Conservation (phyloP, 2,113 vertebrate genomes). For the Scytalopus superciliaris region DNA sequence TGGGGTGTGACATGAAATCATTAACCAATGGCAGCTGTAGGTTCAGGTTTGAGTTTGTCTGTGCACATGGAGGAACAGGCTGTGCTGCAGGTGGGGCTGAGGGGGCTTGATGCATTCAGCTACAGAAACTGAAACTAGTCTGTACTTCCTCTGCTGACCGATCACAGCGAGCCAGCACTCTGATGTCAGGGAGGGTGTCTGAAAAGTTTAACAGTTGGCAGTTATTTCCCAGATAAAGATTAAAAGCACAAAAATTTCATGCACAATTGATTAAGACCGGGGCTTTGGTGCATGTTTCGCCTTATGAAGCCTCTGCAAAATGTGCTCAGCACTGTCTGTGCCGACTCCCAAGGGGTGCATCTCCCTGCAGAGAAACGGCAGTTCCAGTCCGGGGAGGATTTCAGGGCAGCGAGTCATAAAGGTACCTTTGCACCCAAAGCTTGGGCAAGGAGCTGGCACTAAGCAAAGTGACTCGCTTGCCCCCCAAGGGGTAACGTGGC, state of each 20-base stretch:
- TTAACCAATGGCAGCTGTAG: background rate
- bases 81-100: background rate
- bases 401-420: accelerated
- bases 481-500: background rate
- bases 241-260: background rate
- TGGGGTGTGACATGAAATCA: background rate
- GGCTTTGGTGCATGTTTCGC: background rate
- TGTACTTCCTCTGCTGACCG: background rate
- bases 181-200: background rate
- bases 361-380: background rate
- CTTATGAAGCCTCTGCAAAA: background rate
- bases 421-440: background rate
- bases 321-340: background rate
- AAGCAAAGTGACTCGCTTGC: background rate
- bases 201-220: background rate
- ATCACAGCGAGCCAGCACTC: background rate
- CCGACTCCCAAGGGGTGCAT: background rate
- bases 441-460: background rate
- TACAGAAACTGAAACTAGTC: background rate
- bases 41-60: background rate
- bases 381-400: background rate
- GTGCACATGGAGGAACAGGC: background rate
- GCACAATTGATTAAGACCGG: accelerated
- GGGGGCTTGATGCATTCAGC: background rate
- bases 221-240: background rate